Percentiles rank a stretch among this genome's conserved stretches.
Conservation (phyloP, 2,888 invertebrate genomes). For the Drosophila ustulata region DNA sequence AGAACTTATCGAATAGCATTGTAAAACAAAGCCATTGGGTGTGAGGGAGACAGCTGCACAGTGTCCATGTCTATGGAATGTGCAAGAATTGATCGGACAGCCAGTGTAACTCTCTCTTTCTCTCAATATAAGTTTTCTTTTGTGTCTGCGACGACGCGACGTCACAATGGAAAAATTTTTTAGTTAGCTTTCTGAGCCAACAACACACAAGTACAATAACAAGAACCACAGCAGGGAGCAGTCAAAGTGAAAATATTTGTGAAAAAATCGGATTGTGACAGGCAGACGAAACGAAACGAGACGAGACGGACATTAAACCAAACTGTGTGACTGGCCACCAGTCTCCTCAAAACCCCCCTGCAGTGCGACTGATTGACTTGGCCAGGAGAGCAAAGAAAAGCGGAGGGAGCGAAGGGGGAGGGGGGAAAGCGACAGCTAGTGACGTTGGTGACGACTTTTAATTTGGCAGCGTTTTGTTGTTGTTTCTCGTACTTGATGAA, state of each 20-base stretch:
- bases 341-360: constrained; percentile 23
- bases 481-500: constrained; percentile 60
- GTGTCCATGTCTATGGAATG: background rate
- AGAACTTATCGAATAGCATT: constrained; percentile 31
- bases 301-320: constrained; percentile 17
- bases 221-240: constrained; percentile 47
- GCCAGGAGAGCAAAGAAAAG: constrained; percentile 8
- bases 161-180: constrained; percentile 49
- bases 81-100: constrained; percentile 40
- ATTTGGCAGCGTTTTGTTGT: constrained; percentile 56
- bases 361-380: constrained; percentile 60
- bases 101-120: constrained; percentile 24
- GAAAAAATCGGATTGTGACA: constrained; percentile 47
- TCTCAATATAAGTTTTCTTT: background rate
- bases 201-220: constrained; percentile 14
- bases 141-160: constrained; percentile 2
- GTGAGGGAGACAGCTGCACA: background rate
- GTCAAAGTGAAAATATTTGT: constrained; percentile 63
- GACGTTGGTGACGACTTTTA: constrained; percentile 71
- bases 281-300: constrained; percentile 6
- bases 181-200: constrained; percentile 30
- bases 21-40: constrained; percentile 28
- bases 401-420: background rate
- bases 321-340: constrained; percentile 19
- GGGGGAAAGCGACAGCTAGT: constrained; percentile 37